Conservation (phyloP, 2,113 vertebrate species). For the Rhinogobius similis region DNA sequence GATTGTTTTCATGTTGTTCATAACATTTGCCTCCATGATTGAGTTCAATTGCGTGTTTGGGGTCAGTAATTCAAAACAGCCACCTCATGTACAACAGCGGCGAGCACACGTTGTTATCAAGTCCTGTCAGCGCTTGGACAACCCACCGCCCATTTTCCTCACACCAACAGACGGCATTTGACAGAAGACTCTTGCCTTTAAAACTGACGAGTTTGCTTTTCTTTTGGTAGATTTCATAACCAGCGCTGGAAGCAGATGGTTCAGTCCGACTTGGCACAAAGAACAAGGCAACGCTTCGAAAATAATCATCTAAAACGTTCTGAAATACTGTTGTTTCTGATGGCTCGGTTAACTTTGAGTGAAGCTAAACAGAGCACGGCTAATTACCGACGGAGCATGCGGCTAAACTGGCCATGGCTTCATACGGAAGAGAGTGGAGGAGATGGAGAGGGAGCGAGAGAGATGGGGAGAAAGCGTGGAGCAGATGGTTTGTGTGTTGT, state of each 20-base stretch:
- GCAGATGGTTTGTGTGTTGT: conserved; percentile 76
- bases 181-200: conserved; percentile 24
- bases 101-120: too few species aligned
- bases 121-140: too few species aligned
- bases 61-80: too few species aligned
- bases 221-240: not conserved
- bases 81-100: not conserved
- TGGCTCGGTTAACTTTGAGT: conserved; percentile 16
- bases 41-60: too few species aligned
- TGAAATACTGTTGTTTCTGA: conserved; percentile 5
- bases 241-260: conserved; percentile 15
- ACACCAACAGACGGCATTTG: conserved; percentile 24
- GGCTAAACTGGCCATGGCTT: not conserved
- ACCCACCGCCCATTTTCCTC: too few species aligned
- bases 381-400: conserved; percentile 7
- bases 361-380: conserved; percentile 23
- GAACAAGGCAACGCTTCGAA: not conserved
- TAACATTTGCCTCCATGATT: too few species aligned
- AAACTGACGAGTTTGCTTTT: conserved; percentile 1
- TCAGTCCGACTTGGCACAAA: conserved; percentile 8
- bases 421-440: not conserved
- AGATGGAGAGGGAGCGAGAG: conserved; percentile 7
- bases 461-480: conserved; percentile 44
- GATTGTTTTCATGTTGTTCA: too few species aligned
- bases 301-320: conserved; percentile 12